Evolutionary conservation across 2,113 vertebrate genomes (phyloP).

Genomic region (Morone saxatilis): DNA sequence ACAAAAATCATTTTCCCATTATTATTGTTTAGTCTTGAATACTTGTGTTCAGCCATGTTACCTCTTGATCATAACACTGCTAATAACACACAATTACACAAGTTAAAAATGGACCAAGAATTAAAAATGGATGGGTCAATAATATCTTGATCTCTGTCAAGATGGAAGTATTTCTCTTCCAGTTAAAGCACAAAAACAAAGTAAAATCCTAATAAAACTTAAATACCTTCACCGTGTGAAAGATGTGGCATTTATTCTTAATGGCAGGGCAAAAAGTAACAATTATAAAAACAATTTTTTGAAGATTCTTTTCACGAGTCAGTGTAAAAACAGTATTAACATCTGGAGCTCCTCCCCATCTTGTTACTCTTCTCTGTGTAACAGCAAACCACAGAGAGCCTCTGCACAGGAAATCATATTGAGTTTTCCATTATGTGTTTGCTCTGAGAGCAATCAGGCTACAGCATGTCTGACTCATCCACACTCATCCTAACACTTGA

Average conservation of each 20-base stretch:
- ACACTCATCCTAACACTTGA: slow-evolving; percentile 63
- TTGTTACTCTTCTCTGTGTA: slow-evolving; percentile 15
- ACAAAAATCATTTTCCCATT: background rate
- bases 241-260: no score
- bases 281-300: no score
- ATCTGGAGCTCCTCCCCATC: background rate
- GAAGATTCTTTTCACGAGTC: no score
- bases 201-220: background rate
- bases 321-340: background rate
- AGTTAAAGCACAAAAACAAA: background rate
- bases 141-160: no score
- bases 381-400: slow-evolving; percentile 29
- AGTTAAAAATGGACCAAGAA: background rate
- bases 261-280: no score
- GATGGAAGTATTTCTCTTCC: no score
- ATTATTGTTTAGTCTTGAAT: background rate
- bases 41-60: background rate
- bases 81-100: background rate
- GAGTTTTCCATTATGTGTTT: slow-evolving; percentile 47
- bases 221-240: no score
- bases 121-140: no score
- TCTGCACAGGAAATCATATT: slow-evolving; percentile 47
- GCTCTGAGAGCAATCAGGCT: slow-evolving; percentile 56
- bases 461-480: slow-evolving; percentile 51
- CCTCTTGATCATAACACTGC: background rate